Percentiles rank a stretch among this genome's conserved stretches.
Evolutionary conservation across 2,888 invertebrate genomes (phyloP).

Genomic region (Aleiodes leptofemur): DNA sequence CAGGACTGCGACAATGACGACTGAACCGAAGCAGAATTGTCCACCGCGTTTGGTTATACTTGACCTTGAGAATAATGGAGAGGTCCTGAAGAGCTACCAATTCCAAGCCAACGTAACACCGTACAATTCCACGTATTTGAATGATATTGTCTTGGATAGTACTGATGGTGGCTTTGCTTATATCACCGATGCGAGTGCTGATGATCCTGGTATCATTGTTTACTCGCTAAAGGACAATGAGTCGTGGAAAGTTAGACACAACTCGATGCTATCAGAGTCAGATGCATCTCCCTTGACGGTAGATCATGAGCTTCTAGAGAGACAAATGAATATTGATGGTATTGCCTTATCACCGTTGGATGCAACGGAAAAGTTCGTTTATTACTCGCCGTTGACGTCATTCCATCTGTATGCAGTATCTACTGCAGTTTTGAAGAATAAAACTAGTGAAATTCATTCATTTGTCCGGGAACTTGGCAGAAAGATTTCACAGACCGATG

Average conservation of each 20-base stretch:
- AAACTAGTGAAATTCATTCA: slow-evolving; percentile 69
- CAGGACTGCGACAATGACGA: slow-evolving; percentile 79
- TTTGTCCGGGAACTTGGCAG: slow-evolving; percentile 79
- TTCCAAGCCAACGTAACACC: slow-evolving; percentile 81
- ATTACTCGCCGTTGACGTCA: slow-evolving; percentile 83
- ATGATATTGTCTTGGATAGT: slow-evolving; percentile 85
- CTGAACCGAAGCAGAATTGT: slow-evolving; percentile 76
- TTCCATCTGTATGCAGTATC: slow-evolving; percentile 82
- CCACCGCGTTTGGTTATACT: slow-evolving; percentile 83
- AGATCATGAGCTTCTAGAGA: slow-evolving; percentile 78
- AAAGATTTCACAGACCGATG: slow-evolving; percentile 83
- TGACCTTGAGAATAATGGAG: slow-evolving; percentile 80
- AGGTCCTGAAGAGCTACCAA: slow-evolving; percentile 76
- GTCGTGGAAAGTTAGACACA: slow-evolving; percentile 84
- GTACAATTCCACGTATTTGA: slow-evolving; percentile 79
- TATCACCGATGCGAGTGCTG: slow-evolving; percentile 83
- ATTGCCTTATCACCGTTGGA: slow-evolving; percentile 82
- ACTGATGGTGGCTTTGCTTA: slow-evolving; percentile 83
- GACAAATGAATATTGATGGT: slow-evolving; percentile 82
- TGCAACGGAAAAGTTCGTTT: slow-evolving; percentile 74
- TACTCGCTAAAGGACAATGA: slow-evolving; percentile 81
- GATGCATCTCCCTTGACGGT: slow-evolving; percentile 80
- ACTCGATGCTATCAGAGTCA: slow-evolving; percentile 80
- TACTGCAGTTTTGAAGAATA: slow-evolving; percentile 79
- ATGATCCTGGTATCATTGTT: slow-evolving; percentile 85